A percentile compares a stretch with the other conserved stretches of the same genome.
These are phyloP conservation scores for Imbricaverruca yamaguchii DNA, from an alignment of 2,888 invertebrate genomes.

Conservation along the genomic window DNA sequence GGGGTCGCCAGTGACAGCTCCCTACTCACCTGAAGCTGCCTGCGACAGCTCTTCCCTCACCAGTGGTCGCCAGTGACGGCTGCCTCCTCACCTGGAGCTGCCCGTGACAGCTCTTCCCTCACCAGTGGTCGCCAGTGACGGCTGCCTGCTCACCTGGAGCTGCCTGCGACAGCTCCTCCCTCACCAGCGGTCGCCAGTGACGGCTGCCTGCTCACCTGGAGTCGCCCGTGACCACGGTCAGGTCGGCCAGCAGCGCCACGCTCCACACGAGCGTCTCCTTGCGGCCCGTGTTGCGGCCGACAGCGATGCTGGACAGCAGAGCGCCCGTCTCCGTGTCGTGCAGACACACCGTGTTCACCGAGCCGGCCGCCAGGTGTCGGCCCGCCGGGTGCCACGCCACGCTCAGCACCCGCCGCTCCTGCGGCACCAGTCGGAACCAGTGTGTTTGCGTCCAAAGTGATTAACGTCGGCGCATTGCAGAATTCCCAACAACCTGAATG, in stretches of 20 bases:
- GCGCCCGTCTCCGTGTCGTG: constrained; percentile 60
- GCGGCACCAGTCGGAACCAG: background rate
- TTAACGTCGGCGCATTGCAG: too few species aligned
- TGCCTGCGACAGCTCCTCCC: background rate
- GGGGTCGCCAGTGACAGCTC: too few species aligned
- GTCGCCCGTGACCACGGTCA: constrained; percentile 60
- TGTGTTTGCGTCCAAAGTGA: too few species aligned
- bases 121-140: too few species aligned
- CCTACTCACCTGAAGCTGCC: too few species aligned
- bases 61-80: too few species aligned
- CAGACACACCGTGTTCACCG: constrained; percentile 15
- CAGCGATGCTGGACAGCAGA: background rate
- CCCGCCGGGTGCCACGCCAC: constrained; percentile 73
- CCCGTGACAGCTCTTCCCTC: too few species aligned
- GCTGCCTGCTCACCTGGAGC: too few species aligned
- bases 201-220: background rate
- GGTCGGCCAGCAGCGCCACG: constrained; percentile 67
- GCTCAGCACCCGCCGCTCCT: constrained; percentile 62
- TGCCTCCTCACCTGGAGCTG: too few species aligned
- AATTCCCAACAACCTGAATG: too few species aligned
- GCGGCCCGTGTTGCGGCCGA: constrained; percentile 49
- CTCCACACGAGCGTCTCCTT: constrained; percentile 79
- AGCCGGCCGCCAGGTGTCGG: constrained; percentile 39
- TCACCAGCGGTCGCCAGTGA: background rate
- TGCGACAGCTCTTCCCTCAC: too few species aligned